Base-by-base conservation (phyloP, 2,888 invertebrate species). In the Lacanobia wlatinum region DNA sequence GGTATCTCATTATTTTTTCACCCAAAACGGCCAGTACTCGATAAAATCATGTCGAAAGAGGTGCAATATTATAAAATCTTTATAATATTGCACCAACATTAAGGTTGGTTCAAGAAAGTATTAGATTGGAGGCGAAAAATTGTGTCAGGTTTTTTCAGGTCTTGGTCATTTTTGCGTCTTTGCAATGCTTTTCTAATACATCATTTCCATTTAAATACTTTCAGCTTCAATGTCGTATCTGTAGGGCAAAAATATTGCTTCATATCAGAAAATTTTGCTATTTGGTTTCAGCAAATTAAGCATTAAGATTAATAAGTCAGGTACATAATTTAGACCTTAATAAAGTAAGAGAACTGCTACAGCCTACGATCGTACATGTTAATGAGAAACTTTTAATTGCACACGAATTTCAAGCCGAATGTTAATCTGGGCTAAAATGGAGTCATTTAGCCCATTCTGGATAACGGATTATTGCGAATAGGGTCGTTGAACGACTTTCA, bases 351-450 rank as follows among this genome's bases (percentile, higher is more conserved):
- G 16, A 53, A 65, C 9, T 56, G 23, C 16, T 53, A 55, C 28
- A 28, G 28, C 28, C 28, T 28, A 28, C 34, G 28, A 34, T 34
- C 34, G 34, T 34, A 34, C 18, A 38, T 52, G 53, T 46, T 55
- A 74, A 80, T 75, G 48, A 80, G 38, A 68, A 63, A 74, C 46
- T 63, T 68, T 75, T 64, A 68, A 80, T 64, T 40, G 46, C 28
- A 59, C 28, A 12, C 21, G 50, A 78, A 69, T 63, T 58, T 73
- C 21, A 58, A 50, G 14, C 50, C 16, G 28, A 72, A 74, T 66
- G 48, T 82, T 74, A 53, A 72, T 70, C 70, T 82, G 48, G 55
- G 50, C 50, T 70, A 75, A 81, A 70, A 84, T 74, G 67, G 61
- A 78, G 60, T 68, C 68, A 72, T 78, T 84, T 60, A 70, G 56